Conservation (phyloP, 2,888 invertebrate species). For the Unio pictorum region DNA sequence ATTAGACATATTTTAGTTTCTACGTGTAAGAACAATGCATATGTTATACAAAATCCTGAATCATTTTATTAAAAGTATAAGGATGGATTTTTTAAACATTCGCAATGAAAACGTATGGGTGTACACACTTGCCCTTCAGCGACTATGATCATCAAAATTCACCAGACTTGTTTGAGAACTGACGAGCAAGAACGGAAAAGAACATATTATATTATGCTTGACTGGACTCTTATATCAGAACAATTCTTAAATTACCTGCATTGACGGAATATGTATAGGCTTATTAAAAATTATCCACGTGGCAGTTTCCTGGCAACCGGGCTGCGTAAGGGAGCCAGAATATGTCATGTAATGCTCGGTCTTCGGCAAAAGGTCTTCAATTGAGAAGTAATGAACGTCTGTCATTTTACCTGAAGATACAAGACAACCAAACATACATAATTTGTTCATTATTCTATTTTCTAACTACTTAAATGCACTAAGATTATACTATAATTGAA, state of each 20-base stretch:
- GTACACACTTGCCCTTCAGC: too few species aligned
- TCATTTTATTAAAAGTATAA: too few species aligned
- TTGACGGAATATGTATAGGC: slow-evolving; percentile 96
- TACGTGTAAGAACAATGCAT: too few species aligned
- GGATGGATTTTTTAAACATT: too few species aligned
- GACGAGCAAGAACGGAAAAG: neutral
- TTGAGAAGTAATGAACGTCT: slow-evolving; percentile 29
- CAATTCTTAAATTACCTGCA: slow-evolving; percentile 81
- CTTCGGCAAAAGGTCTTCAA: slow-evolving; percentile 81
- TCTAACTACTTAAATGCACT: neutral
- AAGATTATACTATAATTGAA: too few species aligned
- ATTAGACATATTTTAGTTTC: too few species aligned
- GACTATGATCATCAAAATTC: too few species aligned
- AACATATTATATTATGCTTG: neutral
- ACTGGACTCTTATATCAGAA: neutral
- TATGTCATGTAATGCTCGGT: slow-evolving; percentile 96
- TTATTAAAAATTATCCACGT: slow-evolving; percentile 99
- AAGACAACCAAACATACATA: slow-evolving; percentile 1
- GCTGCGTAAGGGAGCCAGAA: slow-evolving; percentile 97
- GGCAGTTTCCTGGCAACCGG: slow-evolving; percentile 97
- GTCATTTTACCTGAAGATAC: slow-evolving; percentile 26
- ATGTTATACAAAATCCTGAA: too few species aligned
- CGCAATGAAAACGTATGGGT: too few species aligned
- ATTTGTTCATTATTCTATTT: slow-evolving; percentile 5
- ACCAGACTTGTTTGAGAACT: too few species aligned